Evolutionary conservation across 2,113 vertebrate genomes (phyloP), one percentile per base, ranked within the genome.

Genomic region (Channa argus): DNA sequence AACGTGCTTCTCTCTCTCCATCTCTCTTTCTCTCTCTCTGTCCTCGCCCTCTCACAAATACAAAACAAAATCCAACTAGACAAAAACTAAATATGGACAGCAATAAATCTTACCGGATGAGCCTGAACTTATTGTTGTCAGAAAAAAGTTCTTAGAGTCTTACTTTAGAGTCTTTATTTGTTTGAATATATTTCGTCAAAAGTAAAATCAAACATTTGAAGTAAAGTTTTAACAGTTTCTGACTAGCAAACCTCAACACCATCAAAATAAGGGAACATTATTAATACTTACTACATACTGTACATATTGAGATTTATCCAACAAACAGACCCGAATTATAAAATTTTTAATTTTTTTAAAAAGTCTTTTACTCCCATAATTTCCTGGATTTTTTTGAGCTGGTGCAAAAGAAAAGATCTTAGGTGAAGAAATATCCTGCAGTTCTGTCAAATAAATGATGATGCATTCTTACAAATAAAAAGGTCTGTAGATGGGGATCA

Each of bases 231-330:
- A 96, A 98, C 96, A 96, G 95, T 96, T 96, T 97, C 95, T 96
- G 96, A 95, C 95, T 96, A 97, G 95, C 96, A 97, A 98, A 99
- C 94, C 94, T 97, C 96, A 97, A 97, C 96, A 97, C 96, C 96
- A 96, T 96, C 94, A 97, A 98, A 98, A 95, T 95, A 97, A 96
- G 95, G 96, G 94, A 95, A 98, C 95, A 96, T 98, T 97, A 96
- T 88, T 86, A 84, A 86, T 89, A 96, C 95, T 96, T 96, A 96
- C 95, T 96, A 96, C 95, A 86, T 84, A 88, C 59, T 82, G 75
- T 82, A 90, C 83, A 96, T 95, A 94, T 70, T 74, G 77, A 89
- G 95, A 95, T 97, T 96, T 96, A 96, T 95, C 95, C 94, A 95
- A 96, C 95, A 97, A 96, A 98, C 95, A 96, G 94, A 96, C 94